Evolutionary conservation across 2,888 invertebrate genomes (phyloP).

Genomic region (Clusia tigrina): DNA sequence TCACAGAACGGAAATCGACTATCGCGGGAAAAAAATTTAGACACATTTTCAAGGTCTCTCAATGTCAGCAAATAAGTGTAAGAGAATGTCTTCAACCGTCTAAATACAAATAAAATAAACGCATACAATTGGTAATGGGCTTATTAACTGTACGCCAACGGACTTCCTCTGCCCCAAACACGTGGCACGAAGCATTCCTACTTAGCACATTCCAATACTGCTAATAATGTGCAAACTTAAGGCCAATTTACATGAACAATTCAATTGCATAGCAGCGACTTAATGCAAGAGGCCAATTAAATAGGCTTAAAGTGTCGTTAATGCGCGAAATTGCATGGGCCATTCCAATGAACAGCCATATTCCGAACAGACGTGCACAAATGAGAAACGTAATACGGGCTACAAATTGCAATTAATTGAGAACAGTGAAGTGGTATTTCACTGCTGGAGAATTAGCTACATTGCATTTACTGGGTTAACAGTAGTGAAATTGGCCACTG

Average conservation of each 20-base stretch:
- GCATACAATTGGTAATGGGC: too few relatives aligned
- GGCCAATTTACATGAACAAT: constrained; percentile 62
- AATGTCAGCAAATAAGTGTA: too few relatives aligned
- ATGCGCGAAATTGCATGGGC: constrained; percentile 20
- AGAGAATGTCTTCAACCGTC: too few relatives aligned
- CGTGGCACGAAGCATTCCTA: too few relatives aligned
- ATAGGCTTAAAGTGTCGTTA: constrained; percentile 44
- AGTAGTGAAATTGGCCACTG: background rate
- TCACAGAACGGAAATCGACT: too few relatives aligned
- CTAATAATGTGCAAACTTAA: constrained; percentile 47
- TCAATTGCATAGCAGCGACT: constrained; percentile 55
- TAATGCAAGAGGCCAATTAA: constrained; percentile 60
- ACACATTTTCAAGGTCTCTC: too few relatives aligned
- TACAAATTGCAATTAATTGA: constrained; percentile 60
- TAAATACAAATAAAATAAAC: too few relatives aligned
- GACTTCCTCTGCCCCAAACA: too few relatives aligned
- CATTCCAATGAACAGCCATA: constrained; percentile 11
- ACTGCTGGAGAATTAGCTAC: constrained; percentile 22
- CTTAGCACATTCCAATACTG: constrained; percentile 3
- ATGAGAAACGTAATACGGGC: constrained; percentile 52
- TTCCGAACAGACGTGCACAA: background rate
- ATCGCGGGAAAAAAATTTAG: too few relatives aligned
- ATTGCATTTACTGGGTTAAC: background rate
- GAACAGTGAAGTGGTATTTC: constrained; percentile 52
- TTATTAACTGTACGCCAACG: too few relatives aligned